phyloP scores from a whole-genome alignment of 1,140 invertebrate genomes.

The Helicoverpa zea region DNA sequence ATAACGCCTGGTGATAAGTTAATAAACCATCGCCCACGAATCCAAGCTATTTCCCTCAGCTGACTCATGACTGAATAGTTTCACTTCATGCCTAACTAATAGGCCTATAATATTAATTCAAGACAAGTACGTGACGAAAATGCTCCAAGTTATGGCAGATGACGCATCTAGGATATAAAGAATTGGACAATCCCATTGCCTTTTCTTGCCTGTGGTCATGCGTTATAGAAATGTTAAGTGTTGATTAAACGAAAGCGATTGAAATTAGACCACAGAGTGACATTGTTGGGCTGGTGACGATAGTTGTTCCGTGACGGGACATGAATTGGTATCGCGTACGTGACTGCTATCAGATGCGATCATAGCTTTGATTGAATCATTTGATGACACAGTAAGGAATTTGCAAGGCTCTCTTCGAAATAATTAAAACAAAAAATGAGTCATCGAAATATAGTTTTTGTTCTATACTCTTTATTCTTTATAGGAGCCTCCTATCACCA shows the following conservation, averaged over 20 bases:
- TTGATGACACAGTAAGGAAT: background rate
- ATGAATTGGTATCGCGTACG: constrained; percentile 6
- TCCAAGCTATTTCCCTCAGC: constrained; percentile 20
- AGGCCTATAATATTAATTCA: constrained; percentile 32
- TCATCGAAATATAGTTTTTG: too few relatives aligned
- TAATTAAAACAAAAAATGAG: too few relatives aligned
- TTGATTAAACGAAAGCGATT: constrained; percentile 40
- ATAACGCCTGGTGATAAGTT: constrained; percentile 29
- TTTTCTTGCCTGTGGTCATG: constrained; percentile 6
- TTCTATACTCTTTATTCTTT: too few relatives aligned
- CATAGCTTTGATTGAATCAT: constrained; percentile 15
- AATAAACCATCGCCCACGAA: constrained; percentile 35
- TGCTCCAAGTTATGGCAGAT: constrained; percentile 6
- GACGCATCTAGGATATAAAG: constrained; percentile 32
- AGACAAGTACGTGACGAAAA: constrained; percentile 33
- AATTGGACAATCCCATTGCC: constrained; percentile 39
- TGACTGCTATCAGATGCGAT: constrained; percentile 10
- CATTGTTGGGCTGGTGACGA: constrained; percentile 16
- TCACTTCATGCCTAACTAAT: constrained; percentile 5
- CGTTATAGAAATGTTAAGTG: constrained; percentile 35
- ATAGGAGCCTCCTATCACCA: too few relatives aligned
- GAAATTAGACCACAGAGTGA: constrained; percentile 50
- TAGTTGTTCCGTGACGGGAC: constrained; percentile 3
- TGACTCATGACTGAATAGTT: constrained; percentile 6
- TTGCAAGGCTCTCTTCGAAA: too few relatives aligned